Evolutionary conservation across 1,140 invertebrate species (phyloP).

Genomic region (Scylla paramamosain): DNA sequence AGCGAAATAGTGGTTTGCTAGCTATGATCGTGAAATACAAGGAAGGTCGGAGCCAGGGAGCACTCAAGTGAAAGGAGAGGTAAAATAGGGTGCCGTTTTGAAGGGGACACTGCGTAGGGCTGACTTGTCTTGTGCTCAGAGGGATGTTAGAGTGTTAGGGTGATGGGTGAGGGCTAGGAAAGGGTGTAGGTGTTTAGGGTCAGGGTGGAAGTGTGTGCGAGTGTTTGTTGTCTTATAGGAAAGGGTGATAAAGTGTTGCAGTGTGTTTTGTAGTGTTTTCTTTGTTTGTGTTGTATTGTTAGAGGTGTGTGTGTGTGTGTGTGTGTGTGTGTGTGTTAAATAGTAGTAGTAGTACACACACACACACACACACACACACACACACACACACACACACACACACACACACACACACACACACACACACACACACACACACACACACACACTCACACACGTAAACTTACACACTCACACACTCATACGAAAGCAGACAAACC

Average conservation of each 20-base stretch:
- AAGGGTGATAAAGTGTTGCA: too few species aligned
- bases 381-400: neutral
- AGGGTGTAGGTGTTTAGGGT: neutral
- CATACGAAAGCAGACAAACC: neutral
- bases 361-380: too few species aligned
- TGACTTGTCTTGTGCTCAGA: neutral
- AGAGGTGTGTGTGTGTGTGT: too few species aligned
- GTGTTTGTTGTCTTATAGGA: too few species aligned
- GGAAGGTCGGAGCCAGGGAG: neutral
- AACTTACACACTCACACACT: too few species aligned
- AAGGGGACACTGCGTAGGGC: neutral
- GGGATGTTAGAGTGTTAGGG: neutral
- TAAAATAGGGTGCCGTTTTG: neutral
- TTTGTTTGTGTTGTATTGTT: too few species aligned
- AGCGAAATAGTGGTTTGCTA: constrained; percentile 2
- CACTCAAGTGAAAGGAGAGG: neutral
- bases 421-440: too few species aligned
- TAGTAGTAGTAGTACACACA: too few species aligned
- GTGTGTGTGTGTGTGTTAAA: too few species aligned
- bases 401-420: constrained; percentile 30
- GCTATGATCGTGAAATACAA: neutral
- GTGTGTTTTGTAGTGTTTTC: too few species aligned
- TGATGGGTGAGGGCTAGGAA: neutral
- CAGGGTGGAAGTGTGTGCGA: too few species aligned
- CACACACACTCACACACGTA: too few species aligned